phyloP scores from a whole-genome alignment of 2,797 vertebrate genomes.

The Myotis planiceps region DNA sequence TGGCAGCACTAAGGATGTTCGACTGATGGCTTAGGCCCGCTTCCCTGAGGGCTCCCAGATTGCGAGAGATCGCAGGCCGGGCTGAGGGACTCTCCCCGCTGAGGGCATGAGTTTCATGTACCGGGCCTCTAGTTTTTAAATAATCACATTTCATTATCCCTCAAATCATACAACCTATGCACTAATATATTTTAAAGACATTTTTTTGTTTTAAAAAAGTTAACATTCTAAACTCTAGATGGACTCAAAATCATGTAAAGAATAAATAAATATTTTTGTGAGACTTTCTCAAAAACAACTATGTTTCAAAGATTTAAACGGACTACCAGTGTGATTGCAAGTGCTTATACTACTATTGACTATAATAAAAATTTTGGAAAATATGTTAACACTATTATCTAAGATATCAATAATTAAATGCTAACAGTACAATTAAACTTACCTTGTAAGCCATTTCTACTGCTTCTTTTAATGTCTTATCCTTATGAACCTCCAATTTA shows the following conservation, averaged over 20 bases:
- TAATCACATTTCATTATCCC: constrained; percentile 11
- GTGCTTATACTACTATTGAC: background rate
- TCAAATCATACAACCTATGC: constrained; percentile 30
- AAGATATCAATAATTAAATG: background rate
- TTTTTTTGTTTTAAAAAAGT: constrained; percentile 12
- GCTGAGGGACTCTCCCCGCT: no score
- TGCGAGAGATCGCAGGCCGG: fast-evolving
- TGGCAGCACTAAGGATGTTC: no score
- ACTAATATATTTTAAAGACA: background rate
- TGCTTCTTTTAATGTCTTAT: constrained; percentile 96
- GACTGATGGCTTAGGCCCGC: no score
- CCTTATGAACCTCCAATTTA: constrained; percentile 98
- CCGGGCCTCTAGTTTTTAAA: background rate
- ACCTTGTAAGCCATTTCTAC: constrained; percentile 98
- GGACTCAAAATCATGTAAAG: background rate
- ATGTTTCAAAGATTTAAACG: background rate
- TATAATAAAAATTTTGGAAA: constrained; percentile 1
- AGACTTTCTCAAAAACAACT: constrained; percentile 37
- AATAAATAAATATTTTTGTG: background rate
- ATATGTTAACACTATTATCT: background rate
- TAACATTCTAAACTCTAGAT: constrained; percentile 15
- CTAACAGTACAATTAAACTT: constrained; percentile 37
- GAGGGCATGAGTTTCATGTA: no score
- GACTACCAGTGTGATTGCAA: background rate
- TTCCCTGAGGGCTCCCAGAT: no score